Conservation (phyloP, 1,140 invertebrate species). For the Dreissena polymorpha region DNA sequence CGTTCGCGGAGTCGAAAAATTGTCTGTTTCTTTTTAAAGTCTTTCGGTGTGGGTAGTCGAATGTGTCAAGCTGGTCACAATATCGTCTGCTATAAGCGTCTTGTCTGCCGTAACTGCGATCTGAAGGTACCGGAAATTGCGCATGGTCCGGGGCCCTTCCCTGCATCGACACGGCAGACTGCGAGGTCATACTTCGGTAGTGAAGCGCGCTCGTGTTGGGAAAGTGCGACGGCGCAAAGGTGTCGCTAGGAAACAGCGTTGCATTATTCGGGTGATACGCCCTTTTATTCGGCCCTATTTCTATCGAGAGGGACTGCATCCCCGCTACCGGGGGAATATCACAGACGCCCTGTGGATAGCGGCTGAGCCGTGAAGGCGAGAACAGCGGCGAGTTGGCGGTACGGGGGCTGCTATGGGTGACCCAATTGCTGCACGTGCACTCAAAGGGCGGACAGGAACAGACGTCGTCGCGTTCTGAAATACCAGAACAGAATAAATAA, state of each 20-base stretch:
- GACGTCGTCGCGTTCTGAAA: conserved; percentile 72
- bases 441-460: conserved; percentile 80
- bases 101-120: too few species aligned
- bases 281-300: conserved; percentile 60
- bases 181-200: too few species aligned
- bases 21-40: conserved; percentile 20
- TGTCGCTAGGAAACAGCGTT: conserved; percentile 15
- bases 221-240: neutral
- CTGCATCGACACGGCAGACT: too few species aligned
- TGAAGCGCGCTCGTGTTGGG: neutral
- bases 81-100: conserved; percentile 3
- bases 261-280: conserved; percentile 52
- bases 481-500: conserved; percentile 1
- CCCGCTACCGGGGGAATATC: conserved; percentile 40
- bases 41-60: neutral
- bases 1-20: neutral
- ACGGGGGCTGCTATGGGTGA: conserved; percentile 41
- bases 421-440: conserved; percentile 72
- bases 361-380: conserved; percentile 38
- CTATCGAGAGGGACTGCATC: conserved; percentile 53
- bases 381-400: conserved; percentile 50
- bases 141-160: too few species aligned
- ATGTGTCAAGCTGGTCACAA: conserved; percentile 21
- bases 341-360: conserved; percentile 32
- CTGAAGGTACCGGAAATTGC: too few species aligned